These are phyloP conservation scores for Cataglyphis rosenhaueri DNA, from an alignment of 2,888 invertebrate species.

Conservation along the genomic window DNA sequence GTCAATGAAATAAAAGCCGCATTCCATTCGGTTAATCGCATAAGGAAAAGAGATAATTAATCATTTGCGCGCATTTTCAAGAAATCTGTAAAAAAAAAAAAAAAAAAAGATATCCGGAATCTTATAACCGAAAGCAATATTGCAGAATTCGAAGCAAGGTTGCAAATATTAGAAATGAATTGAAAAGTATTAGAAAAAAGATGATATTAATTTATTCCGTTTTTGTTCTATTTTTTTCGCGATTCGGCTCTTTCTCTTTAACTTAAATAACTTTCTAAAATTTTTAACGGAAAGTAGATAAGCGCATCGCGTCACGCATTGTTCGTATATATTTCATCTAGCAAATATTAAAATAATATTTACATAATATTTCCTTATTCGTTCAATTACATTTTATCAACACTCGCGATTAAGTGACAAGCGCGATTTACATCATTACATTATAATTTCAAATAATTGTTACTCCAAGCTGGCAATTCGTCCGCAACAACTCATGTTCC, in stretches of 20 bases:
- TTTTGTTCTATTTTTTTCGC: not conserved
- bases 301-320: not conserved
- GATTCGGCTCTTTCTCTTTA: not conserved
- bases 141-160: not conserved
- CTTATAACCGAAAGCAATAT: not conserved
- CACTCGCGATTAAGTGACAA: not conserved
- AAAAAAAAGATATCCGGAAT: not conserved
- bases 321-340: not conserved
- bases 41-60: not conserved
- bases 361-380: not conserved
- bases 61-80: not conserved
- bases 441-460: constrained; percentile 3
- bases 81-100: not conserved
- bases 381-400: not conserved
- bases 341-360: not conserved
- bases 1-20: constrained; percentile 30
- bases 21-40: constrained; percentile 7
- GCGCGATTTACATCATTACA: not conserved
- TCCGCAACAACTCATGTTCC: not conserved
- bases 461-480: constrained; percentile 1
- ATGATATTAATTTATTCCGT: not conserved
- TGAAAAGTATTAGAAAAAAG: too few species aligned
- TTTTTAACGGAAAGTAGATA: not conserved
- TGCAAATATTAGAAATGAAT: not conserved
- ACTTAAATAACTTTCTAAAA: not conserved